A percentile compares a stretch with the other conserved stretches of the same genome.
Conservation (phyloP, 64 coral and sea anemone species). For the Actinia equina region DNA sequence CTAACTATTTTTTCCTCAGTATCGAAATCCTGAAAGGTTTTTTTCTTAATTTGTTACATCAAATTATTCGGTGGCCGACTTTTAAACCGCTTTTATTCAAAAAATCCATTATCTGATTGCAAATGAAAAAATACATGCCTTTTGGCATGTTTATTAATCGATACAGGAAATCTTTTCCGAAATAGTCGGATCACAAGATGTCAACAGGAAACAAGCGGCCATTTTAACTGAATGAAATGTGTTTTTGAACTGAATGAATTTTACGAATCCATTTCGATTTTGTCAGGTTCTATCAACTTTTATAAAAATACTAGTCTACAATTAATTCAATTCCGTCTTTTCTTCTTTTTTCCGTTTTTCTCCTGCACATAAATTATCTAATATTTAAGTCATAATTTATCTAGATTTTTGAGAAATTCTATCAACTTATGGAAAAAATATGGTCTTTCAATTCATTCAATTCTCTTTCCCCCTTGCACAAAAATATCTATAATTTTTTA, state of each 20-base stretch:
- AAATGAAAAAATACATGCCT: neutral
- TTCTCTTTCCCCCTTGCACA: no score
- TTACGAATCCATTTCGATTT: neutral
- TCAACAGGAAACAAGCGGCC: neutral
- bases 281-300: no score
- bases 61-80: neutral
- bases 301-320: no score
- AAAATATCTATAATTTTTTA: no score
- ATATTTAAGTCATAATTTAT: no score
- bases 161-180: neutral
- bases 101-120: neutral
- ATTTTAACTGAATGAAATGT: neutral
- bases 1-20: neutral
- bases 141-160: slow-evolving; percentile 13
- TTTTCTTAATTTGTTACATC: neutral
- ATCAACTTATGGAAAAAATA: no score
- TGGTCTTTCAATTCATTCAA: no score
- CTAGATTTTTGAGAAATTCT: no score
- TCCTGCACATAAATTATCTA: no score
- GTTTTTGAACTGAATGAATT: neutral
- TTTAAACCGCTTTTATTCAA: neutral
- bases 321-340: neutral
- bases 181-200: neutral
- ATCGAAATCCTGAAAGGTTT: neutral
- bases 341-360: neutral